phyloP scores from a whole-genome alignment of 1,140 invertebrate species.

The Neodiprion fabricii region DNA sequence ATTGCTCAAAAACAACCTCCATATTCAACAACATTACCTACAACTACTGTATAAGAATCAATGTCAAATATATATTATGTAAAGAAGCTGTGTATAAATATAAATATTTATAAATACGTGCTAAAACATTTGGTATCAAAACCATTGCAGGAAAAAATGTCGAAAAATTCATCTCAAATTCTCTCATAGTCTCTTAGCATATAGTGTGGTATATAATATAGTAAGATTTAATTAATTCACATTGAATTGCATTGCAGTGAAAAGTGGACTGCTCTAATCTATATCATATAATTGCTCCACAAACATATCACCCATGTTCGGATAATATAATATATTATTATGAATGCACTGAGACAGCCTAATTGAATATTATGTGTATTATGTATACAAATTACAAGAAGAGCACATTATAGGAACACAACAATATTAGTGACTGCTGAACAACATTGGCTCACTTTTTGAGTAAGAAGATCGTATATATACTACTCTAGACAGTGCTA shows the following conservation, averaged over 20 bases:
- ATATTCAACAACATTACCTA: slow-evolving; percentile 43
- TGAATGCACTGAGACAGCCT: slow-evolving; percentile 3
- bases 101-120: slow-evolving; percentile 42
- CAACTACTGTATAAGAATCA: slow-evolving; percentile 44
- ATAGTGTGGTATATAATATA: not conserved
- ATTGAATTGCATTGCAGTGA: not conserved
- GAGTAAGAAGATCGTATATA: not conserved
- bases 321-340: not conserved
- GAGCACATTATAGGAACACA: slow-evolving; percentile 7
- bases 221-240: not conserved
- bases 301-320: not conserved
- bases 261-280: slow-evolving; percentile 2
- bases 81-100: slow-evolving; percentile 43
- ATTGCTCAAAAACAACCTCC: slow-evolving; percentile 26
- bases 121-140: slow-evolving; percentile 52
- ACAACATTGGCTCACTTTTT: not conserved
- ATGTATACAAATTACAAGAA: not conserved
- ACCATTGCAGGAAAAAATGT: slow-evolving; percentile 44
- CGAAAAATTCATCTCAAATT: slow-evolving; percentile 28
- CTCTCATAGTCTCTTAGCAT: slow-evolving; percentile 22
- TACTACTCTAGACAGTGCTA: not conserved
- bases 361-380: not conserved
- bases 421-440: not conserved
- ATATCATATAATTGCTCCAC: not conserved
- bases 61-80: slow-evolving; percentile 39